Percentiles rank a stretch among this genome's conserved stretches.
Evolutionary conservation across 2,113 vertebrate species (phyloP).

Genomic region (Alosa alosa): DNA sequence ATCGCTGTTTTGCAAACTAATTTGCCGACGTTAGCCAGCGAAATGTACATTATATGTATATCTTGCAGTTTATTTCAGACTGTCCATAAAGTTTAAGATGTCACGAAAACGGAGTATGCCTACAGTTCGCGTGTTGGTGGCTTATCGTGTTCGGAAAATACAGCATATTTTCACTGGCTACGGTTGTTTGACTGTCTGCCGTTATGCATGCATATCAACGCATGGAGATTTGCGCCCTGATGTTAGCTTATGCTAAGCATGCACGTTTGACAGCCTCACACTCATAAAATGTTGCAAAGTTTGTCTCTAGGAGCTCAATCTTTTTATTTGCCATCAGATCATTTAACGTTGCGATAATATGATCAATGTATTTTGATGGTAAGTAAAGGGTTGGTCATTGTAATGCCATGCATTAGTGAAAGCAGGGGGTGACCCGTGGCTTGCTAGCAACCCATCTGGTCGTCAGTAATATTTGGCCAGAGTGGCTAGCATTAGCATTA

Average conservation of each 20-base stretch:
- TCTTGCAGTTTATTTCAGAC: background rate
- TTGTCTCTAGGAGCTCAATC: background rate
- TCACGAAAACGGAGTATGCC: background rate
- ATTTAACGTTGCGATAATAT: background rate
- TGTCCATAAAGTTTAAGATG: background rate
- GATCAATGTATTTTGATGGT: background rate
- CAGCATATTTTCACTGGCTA: background rate
- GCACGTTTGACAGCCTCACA: conserved; percentile 3
- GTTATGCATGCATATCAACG: conserved; percentile 5
- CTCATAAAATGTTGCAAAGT: background rate
- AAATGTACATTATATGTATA: background rate
- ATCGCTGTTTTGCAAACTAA: background rate
- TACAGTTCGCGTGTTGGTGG: background rate
- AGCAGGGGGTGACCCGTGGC: background rate
- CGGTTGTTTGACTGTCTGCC: background rate
- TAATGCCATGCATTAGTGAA: background rate
- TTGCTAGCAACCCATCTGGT: background rate
- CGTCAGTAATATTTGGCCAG: background rate
- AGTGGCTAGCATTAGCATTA: conserved; percentile 13
- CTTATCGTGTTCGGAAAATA: background rate
- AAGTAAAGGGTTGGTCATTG: background rate
- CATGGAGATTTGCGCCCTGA: background rate
- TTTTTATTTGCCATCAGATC: background rate
- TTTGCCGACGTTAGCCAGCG: background rate
- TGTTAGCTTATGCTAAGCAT: background rate